phyloP scores from a whole-genome alignment of 1,140 invertebrate species.

The Babylonia areolata region DNA sequence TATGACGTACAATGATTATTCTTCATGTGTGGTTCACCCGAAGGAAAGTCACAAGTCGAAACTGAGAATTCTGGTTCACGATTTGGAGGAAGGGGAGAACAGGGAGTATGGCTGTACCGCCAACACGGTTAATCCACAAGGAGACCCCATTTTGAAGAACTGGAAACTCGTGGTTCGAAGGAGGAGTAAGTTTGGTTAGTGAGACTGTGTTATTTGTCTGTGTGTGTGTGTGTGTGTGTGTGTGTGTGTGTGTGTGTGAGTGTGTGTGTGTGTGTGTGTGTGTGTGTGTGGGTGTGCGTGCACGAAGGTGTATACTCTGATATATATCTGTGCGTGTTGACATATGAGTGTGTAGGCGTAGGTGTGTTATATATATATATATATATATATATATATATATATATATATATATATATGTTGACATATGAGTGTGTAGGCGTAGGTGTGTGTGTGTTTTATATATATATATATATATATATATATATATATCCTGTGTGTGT shows the following conservation, averaged over 20 bases:
- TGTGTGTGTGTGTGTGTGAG: background rate
- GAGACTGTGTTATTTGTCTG: background rate
- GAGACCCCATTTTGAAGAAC: background rate
- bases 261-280: background rate
- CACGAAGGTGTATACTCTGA: background rate
- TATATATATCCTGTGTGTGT: too few species aligned
- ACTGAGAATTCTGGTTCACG: constrained; percentile 6
- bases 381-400: too few species aligned
- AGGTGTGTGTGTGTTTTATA: too few species aligned
- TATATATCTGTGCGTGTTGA: background rate
- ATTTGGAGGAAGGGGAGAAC: constrained; percentile 13
- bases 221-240: background rate
- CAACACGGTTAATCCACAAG: background rate
- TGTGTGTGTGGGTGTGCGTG: background rate
- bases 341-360: background rate
- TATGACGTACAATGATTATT: constrained; percentile 10
- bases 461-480: too few species aligned
- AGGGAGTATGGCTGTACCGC: constrained; percentile 24
- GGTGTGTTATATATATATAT: too few species aligned
- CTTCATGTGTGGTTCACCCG: background rate
- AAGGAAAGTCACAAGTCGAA: background rate
- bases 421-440: too few species aligned
- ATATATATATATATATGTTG: too few species aligned
- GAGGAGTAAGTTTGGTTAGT: background rate
- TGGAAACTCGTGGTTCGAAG: background rate